Percentiles rank a stretch among this genome's conserved stretches.
Conservation (phyloP, 2,888 invertebrate genomes). For the Mesodorylaimus sp. region DNA sequence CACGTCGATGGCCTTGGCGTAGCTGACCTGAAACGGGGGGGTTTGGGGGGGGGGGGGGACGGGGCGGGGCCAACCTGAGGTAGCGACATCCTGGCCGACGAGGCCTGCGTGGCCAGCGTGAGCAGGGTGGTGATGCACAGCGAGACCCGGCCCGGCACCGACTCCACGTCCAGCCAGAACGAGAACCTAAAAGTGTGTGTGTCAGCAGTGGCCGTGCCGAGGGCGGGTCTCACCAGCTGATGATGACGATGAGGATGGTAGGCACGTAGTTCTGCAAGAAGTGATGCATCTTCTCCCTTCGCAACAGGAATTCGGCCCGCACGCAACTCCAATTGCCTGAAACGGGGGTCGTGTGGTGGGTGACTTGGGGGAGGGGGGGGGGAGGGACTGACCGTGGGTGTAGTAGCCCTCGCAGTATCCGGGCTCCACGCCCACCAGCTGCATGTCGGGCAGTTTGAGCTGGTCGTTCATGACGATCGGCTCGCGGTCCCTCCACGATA, state of each 20-base stretch:
- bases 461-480: conserved; percentile 22
- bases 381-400: conserved; percentile 20
- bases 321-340: conserved; percentile 8
- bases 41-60: neutral
- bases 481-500: conserved; percentile 19
- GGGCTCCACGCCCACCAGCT: conserved; percentile 17
- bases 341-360: too few relatives aligned
- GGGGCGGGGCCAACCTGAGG: conserved; percentile 10
- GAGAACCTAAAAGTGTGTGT: too few relatives aligned
- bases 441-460: conserved; percentile 27
- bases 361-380: too few relatives aligned
- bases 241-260: conserved; percentile 7
- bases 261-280: conserved; percentile 6
- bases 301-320: neutral
- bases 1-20: conserved; percentile 11
- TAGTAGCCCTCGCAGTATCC: conserved; percentile 22
- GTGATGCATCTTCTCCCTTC: conserved; percentile 7
- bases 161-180: conserved; percentile 11
- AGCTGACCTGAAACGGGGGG: conserved; percentile 8
- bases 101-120: conserved; percentile 10
- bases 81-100: conserved; percentile 10
- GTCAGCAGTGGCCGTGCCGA: too few relatives aligned
- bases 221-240: too few relatives aligned
- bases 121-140: conserved; percentile 10
- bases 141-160: conserved; percentile 9